Base-by-base conservation (phyloP, 2,888 invertebrate species). In the Empis stercorea region DNA sequence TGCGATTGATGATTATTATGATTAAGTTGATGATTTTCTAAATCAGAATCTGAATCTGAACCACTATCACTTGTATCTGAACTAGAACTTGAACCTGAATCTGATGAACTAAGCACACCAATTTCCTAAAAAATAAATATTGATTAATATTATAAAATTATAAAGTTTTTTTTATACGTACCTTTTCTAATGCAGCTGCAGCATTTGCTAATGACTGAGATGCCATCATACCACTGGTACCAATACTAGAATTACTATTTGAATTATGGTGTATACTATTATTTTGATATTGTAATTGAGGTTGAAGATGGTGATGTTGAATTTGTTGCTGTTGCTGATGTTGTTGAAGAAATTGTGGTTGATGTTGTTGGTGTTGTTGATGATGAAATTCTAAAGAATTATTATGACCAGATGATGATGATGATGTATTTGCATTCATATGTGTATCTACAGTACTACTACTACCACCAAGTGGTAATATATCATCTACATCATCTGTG, bases 401-500 rank as follows among this genome's bases (percentile, higher is more conserved):
- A 53, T 57, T 56, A 52, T 58, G 57, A 55, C 55, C 59, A 51
- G 58, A 57, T 51, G 55, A 46, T 51, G 58, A 56, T 44, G 58
- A 53, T 50, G 58, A 57, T 41, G 56, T 48, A 52, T 57, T 58
- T 23, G 54, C 53, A 45, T 51, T 44, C 30, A 51, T 53, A 34
- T 45, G 49, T 45, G 44, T 41, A 45, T 51, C 49, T 41, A 50
- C 52, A 43, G 13, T 16, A 9, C 15, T 56, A 50, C 57, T 56
- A 54, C 55, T 52, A 56, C 64, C 50, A 38, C 60, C 61, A 54
- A 59, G 63, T 48, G 55, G 55, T 53, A 53, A 50, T 48, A 61
- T 60, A 48, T 52, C 50, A 55, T 64, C 69, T 56, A 82, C 82
- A 61, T 82, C 82, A 50, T 81, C 68, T 40, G 82, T 80, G 54